Evolutionary conservation across 2,797 vertebrate species (phyloP), one percentile per base, ranked within the genome.

Genomic region (Sebastes flavidus): DNA sequence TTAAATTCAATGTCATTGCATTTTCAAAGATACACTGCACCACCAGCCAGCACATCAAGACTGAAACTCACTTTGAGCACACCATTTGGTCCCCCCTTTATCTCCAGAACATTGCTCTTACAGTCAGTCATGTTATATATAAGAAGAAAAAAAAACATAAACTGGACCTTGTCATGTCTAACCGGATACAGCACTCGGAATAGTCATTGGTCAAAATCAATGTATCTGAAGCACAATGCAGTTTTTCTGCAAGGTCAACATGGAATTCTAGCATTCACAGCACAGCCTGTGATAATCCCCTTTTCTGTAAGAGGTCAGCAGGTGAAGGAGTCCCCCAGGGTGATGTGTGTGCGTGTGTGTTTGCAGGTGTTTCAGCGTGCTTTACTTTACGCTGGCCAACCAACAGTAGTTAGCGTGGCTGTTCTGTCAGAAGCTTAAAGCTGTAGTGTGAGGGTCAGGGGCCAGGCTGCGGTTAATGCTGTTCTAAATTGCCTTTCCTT

Each of bases 401-500:
- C 85, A 85, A 49, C 49, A 77, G 72, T 80, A 69, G 77, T 83
- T 72, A 83, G 74, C 56, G 46, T 71, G 74, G 20, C 67, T 63
- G 18, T 81, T 87, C 88, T 88, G 84, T 86, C 78, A 76, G 75
- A 83, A 66, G 82, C 87, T 87, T 86, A 72, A 82, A 78, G 65
- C 84, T 75, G 62, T 20, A 60, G 86, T 74, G 78, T 62, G 74
- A 66, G 75, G 94, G 91, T 92, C 91, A 91, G 72, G 89, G 91
- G 91, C 34, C 85, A 86, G 81, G 82, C 75, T 87, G 81, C 18
- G 27, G 88, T 85, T 95, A 95, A 95, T 93, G 83, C 91, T 85
- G 68, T 82, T 87, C 90, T 83, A 94, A 95, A 95, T 93, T 94
- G 91, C 91, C 90, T 92, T 88, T 85, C 87, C 91, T 87, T 83